Evolutionary conservation across 2,113 vertebrate genomes (phyloP), one percentile per base, ranked within the genome.

Genomic region (Tursiops truncatus): DNA sequence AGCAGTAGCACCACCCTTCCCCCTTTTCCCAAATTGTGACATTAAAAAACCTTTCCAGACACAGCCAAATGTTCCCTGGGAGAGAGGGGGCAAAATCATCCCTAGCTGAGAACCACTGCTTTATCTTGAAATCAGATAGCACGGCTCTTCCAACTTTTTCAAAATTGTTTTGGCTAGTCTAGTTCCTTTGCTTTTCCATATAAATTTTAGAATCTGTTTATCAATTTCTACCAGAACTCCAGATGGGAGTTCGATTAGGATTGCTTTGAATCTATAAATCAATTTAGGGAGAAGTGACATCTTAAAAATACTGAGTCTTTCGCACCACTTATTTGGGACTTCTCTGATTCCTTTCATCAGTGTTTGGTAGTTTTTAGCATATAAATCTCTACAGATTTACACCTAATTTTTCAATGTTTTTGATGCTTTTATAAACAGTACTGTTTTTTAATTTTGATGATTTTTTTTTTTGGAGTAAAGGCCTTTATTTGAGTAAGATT

Each of bases 221-320:
- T 80, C 23, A 9, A 50, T 91, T 79, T 86, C 36, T 79, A 94
- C 63, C 31, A 36, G 68, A 90, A 91, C 15, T 50, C 25, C 31
- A 80, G 31, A 31, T 31, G 41, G 65, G 36, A 81, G 25, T 86
- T 73, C 58, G 6, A 82, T 33, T n/a, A 47, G 56, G 58, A 63
- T 13, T 91, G 73, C 73, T 96, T 56, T 73, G 65, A 33, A 80
- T 94, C 47, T 65, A 44, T 73, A 86, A 81, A 67, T 95, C 56
- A 73, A 41, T 67, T 79, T 67, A 70, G 44, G 67, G 31, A 88
- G 44, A 65, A 95, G 0, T 41, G 67, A 73, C 4, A 50, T 71
- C 33, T 68, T 74, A 76, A 77, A 26, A 82, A 50, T 62, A 74
- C 21, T 87, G 36, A 92, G 10, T 83, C 63, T 53, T 62, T 41